Base-by-base conservation (phyloP, 1,140 invertebrate species). In the Drosophila kikkawai region DNA sequence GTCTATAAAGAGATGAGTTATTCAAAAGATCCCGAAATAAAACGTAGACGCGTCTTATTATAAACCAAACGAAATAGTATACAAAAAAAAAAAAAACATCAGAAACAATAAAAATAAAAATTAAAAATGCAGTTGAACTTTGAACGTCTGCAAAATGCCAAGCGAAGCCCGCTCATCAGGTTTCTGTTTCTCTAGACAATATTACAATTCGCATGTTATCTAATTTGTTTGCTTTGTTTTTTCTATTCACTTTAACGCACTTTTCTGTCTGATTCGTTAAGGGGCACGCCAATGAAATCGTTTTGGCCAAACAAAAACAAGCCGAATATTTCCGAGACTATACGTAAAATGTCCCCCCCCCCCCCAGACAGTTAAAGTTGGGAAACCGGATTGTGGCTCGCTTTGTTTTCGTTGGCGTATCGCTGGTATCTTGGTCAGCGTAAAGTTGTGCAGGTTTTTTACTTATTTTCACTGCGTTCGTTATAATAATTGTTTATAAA, bases 401-500 rank as follows among this genome's bases (percentile, higher is more conserved):
- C 61, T 58, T 56, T 48, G 70, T 55, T 59, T 59, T 58, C 22
- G 44, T 71, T 39, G 42, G 29, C 47, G 34, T 58, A 42, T 66
- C 32, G 48, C 29, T 56, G 36, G 19, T 39, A 63, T 59, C 57
- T 66, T 64, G 58, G 57, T 57, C 50, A 17, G 53, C 53, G 59
- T 65, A 41, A 47, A 53, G 17, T 44, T 56, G 26, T 50, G 26
- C 36, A 8, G 42, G 37, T 42, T 48, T 19, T 64, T 59, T 59
- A 48, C 53, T 71, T 79, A 59, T 82, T 81, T 71, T 78, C 63
- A 71, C 44, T 44, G 37, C 36, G 41, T 37, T 64, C 36, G 70
- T 82, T 64, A 66, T 86, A 75, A 69, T 81, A 70, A 69, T 79
- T 68, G 75, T 42, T 82, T 60, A 61, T 65, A 66, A 82, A 82